These are phyloP conservation scores for Promerops cafer DNA, from an alignment of 2,113 vertebrate species.

Conservation along the genomic window DNA sequence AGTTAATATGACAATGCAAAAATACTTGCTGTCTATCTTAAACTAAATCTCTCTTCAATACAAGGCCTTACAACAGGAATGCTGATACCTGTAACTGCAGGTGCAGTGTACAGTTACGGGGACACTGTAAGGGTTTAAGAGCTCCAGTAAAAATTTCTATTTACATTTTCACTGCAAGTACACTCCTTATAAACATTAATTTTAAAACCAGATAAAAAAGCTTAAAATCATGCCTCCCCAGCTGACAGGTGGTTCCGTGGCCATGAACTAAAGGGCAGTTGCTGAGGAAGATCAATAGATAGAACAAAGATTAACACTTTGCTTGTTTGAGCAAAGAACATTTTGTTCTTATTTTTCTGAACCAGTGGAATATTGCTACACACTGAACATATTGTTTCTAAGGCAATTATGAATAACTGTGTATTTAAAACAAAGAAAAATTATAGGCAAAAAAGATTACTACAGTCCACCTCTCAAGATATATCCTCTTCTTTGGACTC, in stretches of 20 bases:
- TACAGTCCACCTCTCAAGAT: background rate
- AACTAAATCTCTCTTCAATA: background rate
- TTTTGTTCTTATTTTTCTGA: conserved; percentile 13
- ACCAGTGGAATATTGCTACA: background rate
- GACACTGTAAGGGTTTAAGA: conserved; percentile 42
- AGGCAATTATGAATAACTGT: background rate
- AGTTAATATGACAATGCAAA: conserved; percentile 47
- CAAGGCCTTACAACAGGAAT: conserved; percentile 16
- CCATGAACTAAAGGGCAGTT: background rate
- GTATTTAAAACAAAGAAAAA: conserved; percentile 22
- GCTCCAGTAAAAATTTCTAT: conserved; percentile 25
- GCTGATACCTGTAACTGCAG: background rate
- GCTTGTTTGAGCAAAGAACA: conserved; percentile 9
- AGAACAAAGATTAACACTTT: background rate
- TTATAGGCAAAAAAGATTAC: background rate
- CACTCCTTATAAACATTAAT: conserved; percentile 6
- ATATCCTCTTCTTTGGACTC: background rate
- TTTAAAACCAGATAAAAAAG: conserved; percentile 21
- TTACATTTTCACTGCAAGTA: conserved; percentile 55
- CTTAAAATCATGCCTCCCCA: background rate
- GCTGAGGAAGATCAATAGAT: background rate
- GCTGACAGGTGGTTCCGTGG: background rate
- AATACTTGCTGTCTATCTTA: background rate
- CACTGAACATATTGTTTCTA: background rate
- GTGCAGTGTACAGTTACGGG: background rate